Conservation (phyloP, 2,113 vertebrate species). For the Natator depressus region DNA sequence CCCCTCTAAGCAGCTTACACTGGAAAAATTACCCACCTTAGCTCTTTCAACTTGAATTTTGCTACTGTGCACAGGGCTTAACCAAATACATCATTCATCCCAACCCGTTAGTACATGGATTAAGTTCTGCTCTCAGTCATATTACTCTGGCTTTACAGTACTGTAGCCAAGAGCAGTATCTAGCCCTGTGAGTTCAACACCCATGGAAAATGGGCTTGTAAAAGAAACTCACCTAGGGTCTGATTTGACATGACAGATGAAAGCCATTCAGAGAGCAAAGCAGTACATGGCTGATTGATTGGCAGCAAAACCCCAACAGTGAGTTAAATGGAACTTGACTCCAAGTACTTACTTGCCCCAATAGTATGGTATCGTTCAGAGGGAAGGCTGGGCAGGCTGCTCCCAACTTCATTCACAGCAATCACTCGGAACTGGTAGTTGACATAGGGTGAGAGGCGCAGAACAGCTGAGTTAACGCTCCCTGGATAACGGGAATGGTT, state of each 20-base stretch:
- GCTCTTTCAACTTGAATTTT: accelerated
- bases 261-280: accelerated
- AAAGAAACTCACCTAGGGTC: not conserved
- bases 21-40: not conserved
- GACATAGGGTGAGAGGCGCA: conserved; percentile 90
- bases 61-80: not conserved
- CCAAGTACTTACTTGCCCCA: conserved; percentile 85
- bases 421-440: conserved; percentile 98
- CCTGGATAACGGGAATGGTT: conserved; percentile 89
- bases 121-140: not conserved
- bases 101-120: accelerated
- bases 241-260: too few species aligned
- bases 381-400: conserved; percentile 87
- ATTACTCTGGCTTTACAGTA: too few species aligned
- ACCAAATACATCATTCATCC: accelerated
- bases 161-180: accelerated
- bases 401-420: conserved; percentile 92
- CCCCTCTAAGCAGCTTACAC: not conserved
- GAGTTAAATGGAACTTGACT: accelerated
- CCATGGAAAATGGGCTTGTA: not conserved
- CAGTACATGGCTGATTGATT: not conserved
- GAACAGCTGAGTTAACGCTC: conserved; percentile 87
- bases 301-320: accelerated
- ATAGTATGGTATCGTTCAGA: conserved; percentile 92
- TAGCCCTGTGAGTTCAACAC: not conserved